Percentiles rank a stretch among this genome's conserved stretches.
Conservation (phyloP, 2,113 vertebrate species). For the Ancistrus triradiatus region DNA sequence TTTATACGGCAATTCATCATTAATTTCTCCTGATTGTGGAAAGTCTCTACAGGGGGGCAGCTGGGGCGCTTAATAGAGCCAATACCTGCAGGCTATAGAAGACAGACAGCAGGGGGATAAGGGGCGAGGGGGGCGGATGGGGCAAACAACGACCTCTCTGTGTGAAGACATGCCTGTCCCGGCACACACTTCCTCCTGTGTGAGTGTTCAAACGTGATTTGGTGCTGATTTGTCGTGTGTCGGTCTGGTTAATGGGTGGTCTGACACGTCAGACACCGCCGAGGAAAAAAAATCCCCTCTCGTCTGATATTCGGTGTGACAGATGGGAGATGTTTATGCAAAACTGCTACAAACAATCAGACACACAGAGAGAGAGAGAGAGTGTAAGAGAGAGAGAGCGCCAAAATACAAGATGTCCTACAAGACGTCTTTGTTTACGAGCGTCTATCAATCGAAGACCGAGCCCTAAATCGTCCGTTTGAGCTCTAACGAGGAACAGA, state of each 20-base stretch:
- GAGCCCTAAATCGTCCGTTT: neutral
- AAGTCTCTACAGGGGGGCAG: too few relatives aligned
- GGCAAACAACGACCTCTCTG: conserved; percentile 39
- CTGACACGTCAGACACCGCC: neutral
- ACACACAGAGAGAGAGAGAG: too few relatives aligned
- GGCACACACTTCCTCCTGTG: conserved; percentile 18
- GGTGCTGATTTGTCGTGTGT: conserved; percentile 30
- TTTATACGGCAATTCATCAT: too few relatives aligned
- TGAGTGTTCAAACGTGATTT: conserved; percentile 18
- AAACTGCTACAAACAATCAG: neutral
- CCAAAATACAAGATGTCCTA: too few relatives aligned
- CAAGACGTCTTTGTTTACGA: neutral
- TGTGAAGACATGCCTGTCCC: conserved; percentile 26
- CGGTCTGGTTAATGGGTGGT: conserved; percentile 10
- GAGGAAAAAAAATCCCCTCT: too few relatives aligned
- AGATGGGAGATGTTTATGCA: neutral
- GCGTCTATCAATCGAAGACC: neutral
- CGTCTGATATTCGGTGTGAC: neutral
- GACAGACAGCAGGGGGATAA: conserved; percentile 3
- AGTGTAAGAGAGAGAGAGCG: too few relatives aligned
- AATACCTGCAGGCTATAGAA: conserved; percentile 32
- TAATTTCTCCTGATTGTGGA: conserved; percentile 4
- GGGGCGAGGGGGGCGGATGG: neutral
- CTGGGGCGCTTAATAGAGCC: neutral
- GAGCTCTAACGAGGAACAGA: conserved; percentile 3